phyloP scores from a whole-genome alignment of 1,140 invertebrate genomes.

The Gryon sp. region DNA sequence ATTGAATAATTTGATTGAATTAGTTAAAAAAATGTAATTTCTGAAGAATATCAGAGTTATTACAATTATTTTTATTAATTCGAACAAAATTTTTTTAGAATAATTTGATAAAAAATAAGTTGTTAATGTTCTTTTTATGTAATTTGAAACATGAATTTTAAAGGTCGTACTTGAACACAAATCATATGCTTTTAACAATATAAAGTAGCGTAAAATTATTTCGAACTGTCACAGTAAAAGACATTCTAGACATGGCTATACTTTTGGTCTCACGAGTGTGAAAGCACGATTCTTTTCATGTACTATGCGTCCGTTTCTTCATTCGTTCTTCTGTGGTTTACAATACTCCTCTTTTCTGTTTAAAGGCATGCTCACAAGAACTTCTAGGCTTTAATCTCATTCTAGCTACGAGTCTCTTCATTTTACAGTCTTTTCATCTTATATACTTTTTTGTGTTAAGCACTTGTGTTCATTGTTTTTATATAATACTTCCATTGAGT shows the following conservation, averaged over 20 bases:
- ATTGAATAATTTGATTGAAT: no score
- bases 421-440: constrained; percentile 38
- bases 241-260: constrained; percentile 26
- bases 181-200: constrained; percentile 4
- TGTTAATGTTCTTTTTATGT: no score
- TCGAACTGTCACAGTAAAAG: constrained; percentile 38
- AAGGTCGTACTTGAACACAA: not conserved
- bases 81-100: no score
- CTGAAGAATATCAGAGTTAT: no score
- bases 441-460: constrained; percentile 19
- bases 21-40: no score
- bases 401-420: constrained; percentile 29
- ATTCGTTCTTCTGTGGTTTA: constrained; percentile 43
- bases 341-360: constrained; percentile 45
- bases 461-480: constrained; percentile 32
- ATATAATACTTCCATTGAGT: constrained; percentile 13
- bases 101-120: no score
- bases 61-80: no score
- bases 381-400: constrained; percentile 49
- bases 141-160: no score
- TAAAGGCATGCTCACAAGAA: constrained; percentile 53
- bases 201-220: constrained; percentile 26
- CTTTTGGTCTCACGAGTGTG: constrained; percentile 47
- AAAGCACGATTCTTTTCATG: constrained; percentile 50
- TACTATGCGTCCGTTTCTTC: constrained; percentile 41